Evolutionary conservation across 2,797 vertebrate genomes (phyloP).

Genomic region (Anomalospiza imberbis): DNA sequence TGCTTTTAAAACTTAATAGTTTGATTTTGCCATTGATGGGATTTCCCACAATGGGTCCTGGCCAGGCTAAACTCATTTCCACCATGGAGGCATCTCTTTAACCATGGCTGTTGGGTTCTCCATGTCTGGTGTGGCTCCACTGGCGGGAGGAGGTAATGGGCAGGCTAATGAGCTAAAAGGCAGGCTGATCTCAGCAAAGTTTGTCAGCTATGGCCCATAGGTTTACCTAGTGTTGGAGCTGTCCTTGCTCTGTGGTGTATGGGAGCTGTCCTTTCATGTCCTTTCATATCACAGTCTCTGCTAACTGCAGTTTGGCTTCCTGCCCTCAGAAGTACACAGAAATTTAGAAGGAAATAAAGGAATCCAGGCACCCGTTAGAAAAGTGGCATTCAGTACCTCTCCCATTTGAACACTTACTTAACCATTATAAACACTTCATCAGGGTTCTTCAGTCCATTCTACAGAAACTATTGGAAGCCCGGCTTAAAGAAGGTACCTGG

Average conservation of each 20-base stretch:
- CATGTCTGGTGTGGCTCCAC: background rate
- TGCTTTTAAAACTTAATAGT: background rate
- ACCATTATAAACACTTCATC: conserved; percentile 52
- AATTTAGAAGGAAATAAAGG: conserved; percentile 50
- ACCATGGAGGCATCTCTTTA: background rate
- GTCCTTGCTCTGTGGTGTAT: background rate
- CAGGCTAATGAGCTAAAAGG: background rate
- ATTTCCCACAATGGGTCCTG: background rate
- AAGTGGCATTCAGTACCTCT: conserved; percentile 62
- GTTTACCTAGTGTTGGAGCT: background rate
- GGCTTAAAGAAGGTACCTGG: conserved; percentile 66
- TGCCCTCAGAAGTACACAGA: conserved; percentile 52
- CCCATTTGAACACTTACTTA: conserved; percentile 67
- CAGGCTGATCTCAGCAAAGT: background rate
- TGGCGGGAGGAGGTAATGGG: background rate
- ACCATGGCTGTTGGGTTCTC: background rate
- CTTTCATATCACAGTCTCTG: background rate
- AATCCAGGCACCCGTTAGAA: conserved; percentile 27
- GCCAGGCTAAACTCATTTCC: background rate
- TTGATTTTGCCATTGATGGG: background rate
- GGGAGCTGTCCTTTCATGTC: background rate
- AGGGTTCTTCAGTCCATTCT: conserved; percentile 51
- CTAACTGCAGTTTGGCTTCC: background rate
- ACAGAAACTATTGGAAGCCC: conserved; percentile 53
- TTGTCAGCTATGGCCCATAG: background rate